A percentile compares a stretch with the other conserved stretches of the same genome.
These are phyloP conservation scores for Contarinia nasturtii DNA, from an alignment of 1,140 invertebrate genomes.

Conservation along the genomic window DNA sequence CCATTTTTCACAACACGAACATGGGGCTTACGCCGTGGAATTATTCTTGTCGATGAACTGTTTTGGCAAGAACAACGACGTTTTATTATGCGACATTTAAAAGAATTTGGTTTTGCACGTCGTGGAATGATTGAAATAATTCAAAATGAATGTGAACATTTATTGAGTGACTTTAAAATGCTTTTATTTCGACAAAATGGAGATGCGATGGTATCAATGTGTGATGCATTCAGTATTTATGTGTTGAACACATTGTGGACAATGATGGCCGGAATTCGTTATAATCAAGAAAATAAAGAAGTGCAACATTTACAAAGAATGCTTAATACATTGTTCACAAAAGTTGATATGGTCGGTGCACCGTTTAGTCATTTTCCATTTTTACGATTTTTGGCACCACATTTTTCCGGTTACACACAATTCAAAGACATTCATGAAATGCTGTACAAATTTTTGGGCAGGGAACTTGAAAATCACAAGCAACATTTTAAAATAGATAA, in stretches of 20 bases:
- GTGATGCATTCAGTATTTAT: constrained; percentile 49
- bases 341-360: constrained; percentile 57
- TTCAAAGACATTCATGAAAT: constrained; percentile 46
- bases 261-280: constrained; percentile 63
- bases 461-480: constrained; percentile 56
- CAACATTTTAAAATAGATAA: constrained; percentile 34
- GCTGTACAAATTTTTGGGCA: constrained; percentile 48
- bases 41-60: constrained; percentile 52
- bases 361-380: constrained; percentile 61
- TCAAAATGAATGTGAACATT: constrained; percentile 40
- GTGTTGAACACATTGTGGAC: constrained; percentile 73
- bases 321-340: constrained; percentile 44
- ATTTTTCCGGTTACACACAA: constrained; percentile 51
- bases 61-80: constrained; percentile 67
- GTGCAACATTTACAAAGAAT: constrained; percentile 44
- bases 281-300: constrained; percentile 41
- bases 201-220: constrained; percentile 34
- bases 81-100: constrained; percentile 56
- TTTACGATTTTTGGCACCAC: constrained; percentile 49
- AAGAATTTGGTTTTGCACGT: constrained; percentile 65
- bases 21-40: constrained; percentile 41
- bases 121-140: constrained; percentile 51
- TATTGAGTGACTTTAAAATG: constrained; percentile 32
- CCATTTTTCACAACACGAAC: constrained; percentile 52
- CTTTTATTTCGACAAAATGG: constrained; percentile 23